Evolutionary conservation across 2,797 vertebrate genomes (phyloP).

Genomic region (Leptatherina wallacei): DNA sequence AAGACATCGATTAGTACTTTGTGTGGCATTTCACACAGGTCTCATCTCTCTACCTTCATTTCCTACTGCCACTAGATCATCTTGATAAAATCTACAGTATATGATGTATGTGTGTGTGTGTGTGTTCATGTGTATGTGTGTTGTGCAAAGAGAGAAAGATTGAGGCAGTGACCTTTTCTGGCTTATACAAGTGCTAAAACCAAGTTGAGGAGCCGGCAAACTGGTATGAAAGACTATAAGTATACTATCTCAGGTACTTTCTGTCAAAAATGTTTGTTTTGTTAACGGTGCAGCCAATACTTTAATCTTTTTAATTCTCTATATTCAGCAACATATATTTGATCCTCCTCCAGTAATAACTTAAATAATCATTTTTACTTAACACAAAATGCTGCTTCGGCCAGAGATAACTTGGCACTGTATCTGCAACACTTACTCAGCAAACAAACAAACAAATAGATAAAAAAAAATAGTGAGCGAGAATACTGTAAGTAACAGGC

Average conservation of each 20-base stretch:
- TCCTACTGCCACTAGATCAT: constrained; percentile 59
- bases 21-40: constrained; percentile 79
- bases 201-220: constrained; percentile 20
- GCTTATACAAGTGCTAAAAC: constrained; percentile 19
- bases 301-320: too few relatives aligned
- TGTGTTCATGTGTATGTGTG: constrained; percentile 5
- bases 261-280: not conserved
- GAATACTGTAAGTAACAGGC: too few relatives aligned
- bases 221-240: not conserved
- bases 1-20: constrained; percentile 78
- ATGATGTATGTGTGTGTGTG: not conserved
- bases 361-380: too few relatives aligned
- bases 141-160: constrained; percentile 4
- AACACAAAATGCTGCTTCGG: too few relatives aligned
- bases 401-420: too few relatives aligned
- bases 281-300: not conserved
- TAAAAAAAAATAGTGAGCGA: too few relatives aligned
- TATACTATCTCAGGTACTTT: not conserved
- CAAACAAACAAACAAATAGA: too few relatives aligned
- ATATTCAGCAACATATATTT: too few relatives aligned
- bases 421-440: too few relatives aligned
- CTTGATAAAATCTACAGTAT: constrained; percentile 50
- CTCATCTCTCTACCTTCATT: constrained; percentile 60
- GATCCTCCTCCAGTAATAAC: too few relatives aligned
- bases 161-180: constrained; percentile 55